These are phyloP conservation scores for Lytechinus variegatus DNA, from an alignment of 35 echinoderm and acorn worm species.

Conservation along the genomic window DNA sequence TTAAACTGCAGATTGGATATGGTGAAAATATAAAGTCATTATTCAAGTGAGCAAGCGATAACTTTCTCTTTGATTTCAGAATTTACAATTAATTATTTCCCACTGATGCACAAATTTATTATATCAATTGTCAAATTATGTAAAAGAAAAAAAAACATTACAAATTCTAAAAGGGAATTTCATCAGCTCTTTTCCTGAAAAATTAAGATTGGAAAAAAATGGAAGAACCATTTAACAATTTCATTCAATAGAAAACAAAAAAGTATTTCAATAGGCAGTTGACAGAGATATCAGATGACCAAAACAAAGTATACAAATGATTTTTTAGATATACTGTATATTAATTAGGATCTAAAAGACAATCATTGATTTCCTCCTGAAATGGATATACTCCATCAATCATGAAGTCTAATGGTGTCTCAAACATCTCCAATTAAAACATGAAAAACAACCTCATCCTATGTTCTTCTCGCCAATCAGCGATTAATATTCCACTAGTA, in stretches of 20 bases:
- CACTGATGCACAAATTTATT: too few relatives aligned
- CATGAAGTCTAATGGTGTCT: background rate
- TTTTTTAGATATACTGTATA: background rate
- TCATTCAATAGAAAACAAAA: background rate
- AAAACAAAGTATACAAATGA: background rate
- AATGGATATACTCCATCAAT: conserved; percentile 13
- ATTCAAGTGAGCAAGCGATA: too few relatives aligned
- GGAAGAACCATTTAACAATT: background rate
- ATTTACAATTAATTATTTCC: too few relatives aligned
- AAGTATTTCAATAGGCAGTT: too few relatives aligned
- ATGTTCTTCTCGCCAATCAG: background rate
- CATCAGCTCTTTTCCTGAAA: too few relatives aligned
- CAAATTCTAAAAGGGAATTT: too few relatives aligned
- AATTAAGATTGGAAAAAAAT: background rate
- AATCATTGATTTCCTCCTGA: conserved; percentile 9
- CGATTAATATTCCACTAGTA: background rate
- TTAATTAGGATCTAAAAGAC: background rate
- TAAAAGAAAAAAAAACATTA: too few relatives aligned
- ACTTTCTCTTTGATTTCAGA: too few relatives aligned
- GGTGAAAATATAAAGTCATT: too few relatives aligned
- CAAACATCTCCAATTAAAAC: background rate
- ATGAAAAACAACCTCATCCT: conserved; percentile 26
- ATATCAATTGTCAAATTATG: too few relatives aligned
- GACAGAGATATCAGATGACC: background rate
- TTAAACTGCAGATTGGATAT: too few relatives aligned